Evolutionary conservation across 2,888 invertebrate species (phyloP).

Genomic region (Anthophora plumipes): DNA sequence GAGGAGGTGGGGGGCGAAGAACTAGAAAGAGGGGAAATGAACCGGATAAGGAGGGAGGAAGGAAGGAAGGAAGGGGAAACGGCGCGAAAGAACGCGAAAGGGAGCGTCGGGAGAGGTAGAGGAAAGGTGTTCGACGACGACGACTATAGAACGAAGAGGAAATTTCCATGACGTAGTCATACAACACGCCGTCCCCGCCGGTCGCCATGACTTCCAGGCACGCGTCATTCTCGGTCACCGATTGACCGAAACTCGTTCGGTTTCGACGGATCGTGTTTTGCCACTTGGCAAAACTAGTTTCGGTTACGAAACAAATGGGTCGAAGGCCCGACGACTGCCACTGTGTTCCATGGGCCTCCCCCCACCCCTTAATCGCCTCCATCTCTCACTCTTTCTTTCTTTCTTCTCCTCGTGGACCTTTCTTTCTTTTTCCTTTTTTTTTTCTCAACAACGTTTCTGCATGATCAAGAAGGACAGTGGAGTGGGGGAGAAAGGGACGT

Average conservation of each 20-base stretch:
- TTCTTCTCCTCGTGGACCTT: neutral
- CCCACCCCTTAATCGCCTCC: fast-evolving
- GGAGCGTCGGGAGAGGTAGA: slow-evolving; percentile 31
- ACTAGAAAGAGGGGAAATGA: slow-evolving; percentile 16
- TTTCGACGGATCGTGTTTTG: slow-evolving; percentile 31
- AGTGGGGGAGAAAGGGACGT: neutral
- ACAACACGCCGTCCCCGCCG: slow-evolving; percentile 14
- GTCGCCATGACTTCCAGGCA: slow-evolving; percentile 55
- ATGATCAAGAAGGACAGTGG: neutral
- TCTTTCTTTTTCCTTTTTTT: no score
- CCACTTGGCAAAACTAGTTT: slow-evolving; percentile 50
- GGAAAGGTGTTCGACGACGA: slow-evolving; percentile 59
- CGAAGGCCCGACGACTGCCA: slow-evolving; percentile 29
- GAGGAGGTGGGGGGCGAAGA: slow-evolving; percentile 31
- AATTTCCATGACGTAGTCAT: slow-evolving; percentile 75
- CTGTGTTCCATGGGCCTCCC: neutral
- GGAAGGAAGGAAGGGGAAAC: slow-evolving; percentile 16
- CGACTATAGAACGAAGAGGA: no score
- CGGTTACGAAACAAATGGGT: slow-evolving; percentile 62
- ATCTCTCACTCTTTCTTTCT: no score
- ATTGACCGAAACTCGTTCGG: slow-evolving; percentile 48
- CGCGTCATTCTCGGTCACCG: slow-evolving; percentile 43
- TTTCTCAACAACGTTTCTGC: slow-evolving; percentile 1
- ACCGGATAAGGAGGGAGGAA: neutral
- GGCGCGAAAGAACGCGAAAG: slow-evolving; percentile 42